Conservation (phyloP, 2,113 vertebrate species). For the Mustelus asterias region DNA sequence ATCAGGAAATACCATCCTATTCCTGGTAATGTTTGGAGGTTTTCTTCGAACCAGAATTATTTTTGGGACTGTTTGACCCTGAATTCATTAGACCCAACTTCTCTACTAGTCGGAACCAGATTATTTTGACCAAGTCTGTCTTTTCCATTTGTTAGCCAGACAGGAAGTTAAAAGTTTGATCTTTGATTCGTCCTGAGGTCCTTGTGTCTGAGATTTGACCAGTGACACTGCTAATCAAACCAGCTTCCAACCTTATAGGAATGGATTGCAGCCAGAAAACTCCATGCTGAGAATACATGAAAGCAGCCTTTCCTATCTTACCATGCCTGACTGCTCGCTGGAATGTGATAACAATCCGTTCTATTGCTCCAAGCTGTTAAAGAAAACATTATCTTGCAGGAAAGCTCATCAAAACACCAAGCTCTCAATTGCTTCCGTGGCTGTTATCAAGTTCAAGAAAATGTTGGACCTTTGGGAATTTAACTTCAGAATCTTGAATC, state of each 20-base stretch:
- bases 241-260: neutral
- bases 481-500: neutral
- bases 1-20: neutral
- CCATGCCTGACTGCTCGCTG: neutral
- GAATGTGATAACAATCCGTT: neutral
- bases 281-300: neutral
- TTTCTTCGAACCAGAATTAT: neutral
- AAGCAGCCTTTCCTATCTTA: neutral
- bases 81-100: neutral
- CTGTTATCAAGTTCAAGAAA: neutral
- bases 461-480: slow-evolving; percentile 9
- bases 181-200: neutral
- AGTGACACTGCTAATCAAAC: neutral
- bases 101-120: neutral
- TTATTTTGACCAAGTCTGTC: neutral
- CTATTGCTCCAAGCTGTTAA: neutral
- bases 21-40: neutral
- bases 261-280: neutral
- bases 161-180: neutral
- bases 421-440: neutral
- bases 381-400: neutral
- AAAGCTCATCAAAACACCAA: neutral
- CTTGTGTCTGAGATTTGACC: neutral
- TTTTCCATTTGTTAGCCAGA: neutral
- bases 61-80: neutral